phyloP scores from a whole-genome alignment of 2,113 vertebrate genomes.

The Delphinapterus leucas region DNA sequence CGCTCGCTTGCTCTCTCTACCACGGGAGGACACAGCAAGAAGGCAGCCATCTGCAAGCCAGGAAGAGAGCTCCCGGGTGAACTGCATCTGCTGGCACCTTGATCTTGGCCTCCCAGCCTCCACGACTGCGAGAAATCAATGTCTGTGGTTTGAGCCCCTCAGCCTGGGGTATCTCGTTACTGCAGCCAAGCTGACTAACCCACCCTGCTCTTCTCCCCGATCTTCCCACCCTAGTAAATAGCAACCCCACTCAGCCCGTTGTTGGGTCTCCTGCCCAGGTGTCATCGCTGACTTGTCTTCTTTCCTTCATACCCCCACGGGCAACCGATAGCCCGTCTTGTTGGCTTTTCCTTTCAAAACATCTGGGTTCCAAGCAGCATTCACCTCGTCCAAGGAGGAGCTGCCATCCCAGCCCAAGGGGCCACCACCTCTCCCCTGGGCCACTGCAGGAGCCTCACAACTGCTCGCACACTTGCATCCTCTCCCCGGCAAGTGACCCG shows the following conservation, averaged over 20 bases:
- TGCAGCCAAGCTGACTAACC: not conserved
- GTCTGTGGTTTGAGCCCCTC: not conserved
- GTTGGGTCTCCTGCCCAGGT: not conserved
- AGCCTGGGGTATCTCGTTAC: too few species aligned
- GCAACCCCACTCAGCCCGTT: not conserved
- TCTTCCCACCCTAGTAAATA: too few species aligned
- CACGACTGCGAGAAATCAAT: not conserved
- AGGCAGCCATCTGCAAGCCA: not conserved
- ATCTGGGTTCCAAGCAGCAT: not conserved
- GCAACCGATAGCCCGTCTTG: not conserved
- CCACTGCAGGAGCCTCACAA: too few species aligned
- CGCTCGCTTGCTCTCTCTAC: rapidly evolving
- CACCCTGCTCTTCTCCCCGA: not conserved
- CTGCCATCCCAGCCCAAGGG: not conserved
- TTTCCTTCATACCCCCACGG: not conserved
- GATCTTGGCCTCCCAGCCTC: not conserved
- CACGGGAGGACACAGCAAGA: not conserved
- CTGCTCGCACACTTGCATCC: not conserved
- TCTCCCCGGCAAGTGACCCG: not conserved
- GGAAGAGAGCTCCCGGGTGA: not conserved
- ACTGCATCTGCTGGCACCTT: too few species aligned
- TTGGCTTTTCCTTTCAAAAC: not conserved
- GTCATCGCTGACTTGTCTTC: not conserved
- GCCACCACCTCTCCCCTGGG: not conserved
- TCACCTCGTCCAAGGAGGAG: not conserved